phyloP scores from a whole-genome alignment of 1,140 invertebrate genomes.

The Drosophila chauvacae region DNA sequence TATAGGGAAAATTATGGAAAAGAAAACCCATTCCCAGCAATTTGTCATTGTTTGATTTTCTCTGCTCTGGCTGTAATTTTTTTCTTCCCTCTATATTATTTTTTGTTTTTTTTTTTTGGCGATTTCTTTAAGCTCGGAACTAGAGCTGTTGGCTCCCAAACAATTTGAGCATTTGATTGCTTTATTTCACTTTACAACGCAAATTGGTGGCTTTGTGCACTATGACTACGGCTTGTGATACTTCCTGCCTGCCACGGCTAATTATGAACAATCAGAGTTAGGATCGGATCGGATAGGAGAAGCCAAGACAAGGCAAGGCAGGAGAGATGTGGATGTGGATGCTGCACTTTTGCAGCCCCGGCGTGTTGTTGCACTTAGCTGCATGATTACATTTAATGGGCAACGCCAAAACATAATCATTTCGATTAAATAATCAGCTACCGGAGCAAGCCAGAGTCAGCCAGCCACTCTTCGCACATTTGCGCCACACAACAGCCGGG shows the following conservation, averaged over 20 bases:
- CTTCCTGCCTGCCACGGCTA: slow-evolving; percentile 63
- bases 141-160: slow-evolving; percentile 42
- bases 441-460: slow-evolving; percentile 47
- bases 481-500: slow-evolving; percentile 42
- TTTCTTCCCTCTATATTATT: not conserved
- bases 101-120: slow-evolving; percentile 13
- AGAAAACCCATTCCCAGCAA: slow-evolving; percentile 50
- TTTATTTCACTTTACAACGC: slow-evolving; percentile 52
- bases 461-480: slow-evolving; percentile 65
- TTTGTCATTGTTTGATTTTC: slow-evolving; percentile 58
- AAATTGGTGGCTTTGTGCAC: slow-evolving; percentile 37
- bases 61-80: slow-evolving; percentile 22
- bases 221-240: slow-evolving; percentile 44
- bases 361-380: slow-evolving; percentile 47
- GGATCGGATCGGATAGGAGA: slow-evolving; percentile 34
- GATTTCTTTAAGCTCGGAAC: slow-evolving; percentile 18
- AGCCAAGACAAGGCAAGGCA: slow-evolving; percentile 21
- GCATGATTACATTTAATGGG: slow-evolving; percentile 74
- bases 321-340: slow-evolving; percentile 8
- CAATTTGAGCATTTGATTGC: slow-evolving; percentile 58
- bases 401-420: slow-evolving; percentile 76
- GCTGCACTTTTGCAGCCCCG: slow-evolving; percentile 16
- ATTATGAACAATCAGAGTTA: slow-evolving; percentile 64
- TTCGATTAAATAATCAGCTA: slow-evolving; percentile 81
- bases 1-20: slow-evolving; percentile 49